A percentile compares a stretch with the other conserved stretches of the same genome.
Conservation (phyloP, 2,113 vertebrate species). For the Saguinus imperator region DNA sequence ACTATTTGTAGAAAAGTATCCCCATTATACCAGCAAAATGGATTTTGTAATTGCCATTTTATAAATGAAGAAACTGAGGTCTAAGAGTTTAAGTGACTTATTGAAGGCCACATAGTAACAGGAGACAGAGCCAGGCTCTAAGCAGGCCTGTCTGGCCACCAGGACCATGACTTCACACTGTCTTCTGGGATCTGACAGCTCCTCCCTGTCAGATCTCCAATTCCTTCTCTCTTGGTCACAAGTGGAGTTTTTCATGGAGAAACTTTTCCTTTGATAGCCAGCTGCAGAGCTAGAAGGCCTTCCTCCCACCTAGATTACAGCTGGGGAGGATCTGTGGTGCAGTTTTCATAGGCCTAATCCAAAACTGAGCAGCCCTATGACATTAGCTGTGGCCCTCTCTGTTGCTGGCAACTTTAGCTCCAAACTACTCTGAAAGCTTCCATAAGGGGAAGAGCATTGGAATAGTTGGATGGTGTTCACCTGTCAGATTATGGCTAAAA, state of each 20-base stretch:
- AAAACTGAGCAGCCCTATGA: neutral
- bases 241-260: neutral
- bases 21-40: neutral
- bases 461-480: constrained; percentile 41
- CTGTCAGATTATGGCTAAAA: constrained; percentile 57
- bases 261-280: neutral
- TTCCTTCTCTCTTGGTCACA: neutral
- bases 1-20: neutral
- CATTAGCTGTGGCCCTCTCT: neutral
- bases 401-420: neutral
- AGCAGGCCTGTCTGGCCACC: neutral
- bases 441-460: neutral
- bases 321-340: fast-evolving
- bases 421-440: neutral
- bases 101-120: neutral
- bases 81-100: neutral
- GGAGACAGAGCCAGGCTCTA: neutral
- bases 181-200: neutral
- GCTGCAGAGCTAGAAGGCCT: neutral
- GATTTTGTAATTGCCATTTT: constrained; percentile 4
- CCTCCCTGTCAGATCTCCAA: neutral
- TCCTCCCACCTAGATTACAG: neutral
- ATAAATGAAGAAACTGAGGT: neutral
- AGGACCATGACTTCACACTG: neutral
- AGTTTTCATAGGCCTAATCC: neutral